A percentile compares a stretch with the other conserved stretches of the same genome.
Conservation (phyloP, 1,140 invertebrate species). For the Hyles euphorbiae region DNA sequence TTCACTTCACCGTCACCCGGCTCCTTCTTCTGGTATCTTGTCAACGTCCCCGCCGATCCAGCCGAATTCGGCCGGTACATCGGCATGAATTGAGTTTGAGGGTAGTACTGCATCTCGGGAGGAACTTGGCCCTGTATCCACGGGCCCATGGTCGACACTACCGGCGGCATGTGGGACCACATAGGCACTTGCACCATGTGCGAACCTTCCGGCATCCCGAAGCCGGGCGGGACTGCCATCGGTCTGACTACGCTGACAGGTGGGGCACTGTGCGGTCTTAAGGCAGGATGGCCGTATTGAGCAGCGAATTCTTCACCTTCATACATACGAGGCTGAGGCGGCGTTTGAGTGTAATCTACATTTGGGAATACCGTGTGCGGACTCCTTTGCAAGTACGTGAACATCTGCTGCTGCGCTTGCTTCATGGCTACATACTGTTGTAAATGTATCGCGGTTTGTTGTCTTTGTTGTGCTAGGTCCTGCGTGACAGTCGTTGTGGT, state of each 20-base stretch:
- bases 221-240: constrained; percentile 46
- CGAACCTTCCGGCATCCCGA: constrained; percentile 44
- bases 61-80: constrained; percentile 63
- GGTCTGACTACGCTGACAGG: constrained; percentile 55
- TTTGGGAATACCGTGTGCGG: constrained; percentile 60
- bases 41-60: constrained; percentile 62
- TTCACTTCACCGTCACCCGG: constrained; percentile 52
- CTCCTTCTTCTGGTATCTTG: constrained; percentile 64
- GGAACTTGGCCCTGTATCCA: constrained; percentile 51
- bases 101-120: constrained; percentile 65
- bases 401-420: constrained; percentile 73
- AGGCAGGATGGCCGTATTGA: constrained; percentile 51
- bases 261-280: constrained; percentile 62
- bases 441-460: constrained; percentile 69
- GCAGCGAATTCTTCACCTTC: constrained; percentile 50
- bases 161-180: constrained; percentile 59
- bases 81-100: constrained; percentile 62
- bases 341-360: constrained; percentile 47
- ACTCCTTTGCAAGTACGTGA: constrained; percentile 59
- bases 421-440: constrained; percentile 75
- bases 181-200: constrained; percentile 66
- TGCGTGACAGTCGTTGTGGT: constrained; percentile 33
- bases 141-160: constrained; percentile 56
- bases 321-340: constrained; percentile 40
- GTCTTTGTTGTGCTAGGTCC: constrained; percentile 62